Conservation (phyloP, 2,888 invertebrate genomes). For the Lasius platythorax region DNA sequence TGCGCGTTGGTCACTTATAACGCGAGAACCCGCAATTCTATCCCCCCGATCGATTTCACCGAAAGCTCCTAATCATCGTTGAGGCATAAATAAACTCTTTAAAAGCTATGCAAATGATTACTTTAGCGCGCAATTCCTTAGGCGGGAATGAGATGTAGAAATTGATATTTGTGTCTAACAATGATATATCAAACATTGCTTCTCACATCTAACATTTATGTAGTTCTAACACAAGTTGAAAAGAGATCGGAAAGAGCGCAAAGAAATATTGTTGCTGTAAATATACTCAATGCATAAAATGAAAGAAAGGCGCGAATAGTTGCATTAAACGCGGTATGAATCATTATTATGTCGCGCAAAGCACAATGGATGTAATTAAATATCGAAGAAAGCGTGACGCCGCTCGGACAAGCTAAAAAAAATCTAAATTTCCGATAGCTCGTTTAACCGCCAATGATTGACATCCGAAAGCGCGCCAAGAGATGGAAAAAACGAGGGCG, state of each 20-base stretch:
- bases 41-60: constrained; percentile 47
- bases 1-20: constrained; percentile 53
- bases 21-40: constrained; percentile 15
- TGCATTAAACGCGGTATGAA: constrained; percentile 19
- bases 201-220: background rate
- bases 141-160: background rate
- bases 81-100: constrained; percentile 21
- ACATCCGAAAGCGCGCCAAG: constrained; percentile 6
- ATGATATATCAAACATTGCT: background rate
- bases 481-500: constrained; percentile 30
- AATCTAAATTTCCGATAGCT: constrained; percentile 60
- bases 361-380: constrained; percentile 42
- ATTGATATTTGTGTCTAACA: background rate
- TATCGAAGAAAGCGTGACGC: constrained; percentile 9
- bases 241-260: background rate
- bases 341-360: constrained; percentile 48
- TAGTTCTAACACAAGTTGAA: constrained; percentile 6
- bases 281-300: background rate
- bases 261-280: background rate
- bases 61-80: constrained; percentile 57
- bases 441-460: constrained; percentile 49
- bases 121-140: background rate
- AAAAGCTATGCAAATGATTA: constrained; percentile 38
- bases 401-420: constrained; percentile 18
- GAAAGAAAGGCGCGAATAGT: background rate